Percentiles rank a stretch among this genome's conserved stretches.
These are phyloP conservation scores for Andricus quercusramuli DNA, from an alignment of 2,888 invertebrate species.

Conservation along the genomic window DNA sequence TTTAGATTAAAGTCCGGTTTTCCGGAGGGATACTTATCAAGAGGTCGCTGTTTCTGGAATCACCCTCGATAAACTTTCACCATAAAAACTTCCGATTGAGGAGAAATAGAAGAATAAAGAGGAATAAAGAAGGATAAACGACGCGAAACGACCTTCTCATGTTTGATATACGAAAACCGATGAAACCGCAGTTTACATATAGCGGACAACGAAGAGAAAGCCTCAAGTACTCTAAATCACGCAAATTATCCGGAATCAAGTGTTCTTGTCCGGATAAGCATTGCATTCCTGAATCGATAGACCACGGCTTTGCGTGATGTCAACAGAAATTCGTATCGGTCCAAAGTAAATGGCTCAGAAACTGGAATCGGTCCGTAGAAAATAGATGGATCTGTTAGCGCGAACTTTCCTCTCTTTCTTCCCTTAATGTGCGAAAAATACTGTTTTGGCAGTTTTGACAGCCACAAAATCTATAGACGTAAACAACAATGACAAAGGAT, in stretches of 20 bases:
- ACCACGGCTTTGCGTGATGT: conserved; percentile 15
- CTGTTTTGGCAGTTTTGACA: conserved; percentile 3
- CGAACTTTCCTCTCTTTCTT: neutral
- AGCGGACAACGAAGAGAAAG: conserved; percentile 36
- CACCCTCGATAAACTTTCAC: neutral
- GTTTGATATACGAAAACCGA: conserved; percentile 7
- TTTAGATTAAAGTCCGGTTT: neutral
- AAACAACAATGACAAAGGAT: conserved; percentile 20
- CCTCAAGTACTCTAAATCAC: conserved; percentile 38
- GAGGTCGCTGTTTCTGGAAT: neutral
- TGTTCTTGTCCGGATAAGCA: conserved; percentile 28
- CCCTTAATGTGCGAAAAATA: neutral
- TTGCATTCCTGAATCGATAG: conserved; percentile 31
- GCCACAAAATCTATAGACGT: neutral
- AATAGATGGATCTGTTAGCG: neutral
- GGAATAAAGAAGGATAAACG: neutral
- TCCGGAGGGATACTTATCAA: neutral
- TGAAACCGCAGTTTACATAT: conserved; percentile 25
- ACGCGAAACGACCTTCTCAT: conserved; percentile 13
- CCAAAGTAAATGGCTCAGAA: conserved; percentile 21
- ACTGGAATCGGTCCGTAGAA: conserved; percentile 4
- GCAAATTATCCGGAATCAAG: conserved; percentile 34
- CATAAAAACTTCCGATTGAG: neutral
- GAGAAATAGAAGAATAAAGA: neutral
- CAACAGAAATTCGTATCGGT: conserved; percentile 13